Conservation (phyloP, 2,113 vertebrate genomes). For the Spheniscus mendiculus region DNA sequence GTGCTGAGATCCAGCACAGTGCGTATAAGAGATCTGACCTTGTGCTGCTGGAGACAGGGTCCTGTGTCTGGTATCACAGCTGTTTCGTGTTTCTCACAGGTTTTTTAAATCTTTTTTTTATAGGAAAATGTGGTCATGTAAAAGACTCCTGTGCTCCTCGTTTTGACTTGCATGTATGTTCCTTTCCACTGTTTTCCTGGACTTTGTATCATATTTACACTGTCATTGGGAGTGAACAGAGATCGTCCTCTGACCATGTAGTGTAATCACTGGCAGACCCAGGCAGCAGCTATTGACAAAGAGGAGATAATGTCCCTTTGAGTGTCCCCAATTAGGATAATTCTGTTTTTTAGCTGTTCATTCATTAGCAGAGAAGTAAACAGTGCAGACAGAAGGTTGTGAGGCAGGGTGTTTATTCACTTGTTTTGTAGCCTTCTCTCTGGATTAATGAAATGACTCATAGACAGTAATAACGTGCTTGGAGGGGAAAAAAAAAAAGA, state of each 20-base stretch:
- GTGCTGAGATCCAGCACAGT: background rate
- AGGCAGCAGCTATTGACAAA: background rate
- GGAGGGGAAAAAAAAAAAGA: no score
- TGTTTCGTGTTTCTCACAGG: background rate
- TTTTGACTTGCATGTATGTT: background rate
- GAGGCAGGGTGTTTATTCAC: constrained; percentile 55
- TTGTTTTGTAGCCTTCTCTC: constrained; percentile 53
- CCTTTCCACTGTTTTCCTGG: background rate
- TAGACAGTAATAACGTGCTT: constrained; percentile 7
- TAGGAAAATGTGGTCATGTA: background rate
- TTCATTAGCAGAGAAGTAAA: constrained; percentile 57
- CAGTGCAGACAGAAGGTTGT: constrained; percentile 39
- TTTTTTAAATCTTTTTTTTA: background rate
- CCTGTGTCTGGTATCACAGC: background rate
- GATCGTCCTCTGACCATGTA: background rate
- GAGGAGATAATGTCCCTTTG: constrained; percentile 26
- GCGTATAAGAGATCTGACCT: background rate
- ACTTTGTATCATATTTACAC: background rate
- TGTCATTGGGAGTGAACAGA: background rate
- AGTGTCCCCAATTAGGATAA: constrained; percentile 19
- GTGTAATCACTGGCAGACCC: background rate
- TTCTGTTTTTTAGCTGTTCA: constrained; percentile 37
- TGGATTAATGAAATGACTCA: constrained; percentile 57
- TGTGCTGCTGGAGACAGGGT: background rate
- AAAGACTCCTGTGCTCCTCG: background rate